A percentile compares a stretch with the other conserved stretches of the same genome.
Conservation (phyloP, 2,888 invertebrate species). For the Seira musarum region DNA sequence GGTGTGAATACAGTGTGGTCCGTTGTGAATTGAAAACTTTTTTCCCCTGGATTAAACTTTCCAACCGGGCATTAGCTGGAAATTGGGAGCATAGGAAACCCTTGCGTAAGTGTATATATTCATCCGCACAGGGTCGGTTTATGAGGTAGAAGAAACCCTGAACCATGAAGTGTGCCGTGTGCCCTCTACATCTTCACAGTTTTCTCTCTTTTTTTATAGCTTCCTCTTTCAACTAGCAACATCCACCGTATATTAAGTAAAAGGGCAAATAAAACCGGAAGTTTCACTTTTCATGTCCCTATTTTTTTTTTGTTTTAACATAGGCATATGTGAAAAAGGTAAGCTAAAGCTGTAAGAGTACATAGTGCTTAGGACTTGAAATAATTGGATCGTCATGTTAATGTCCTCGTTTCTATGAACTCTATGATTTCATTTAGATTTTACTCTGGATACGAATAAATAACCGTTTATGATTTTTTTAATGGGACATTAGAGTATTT, state of each 20-base stretch:
- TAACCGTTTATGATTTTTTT: constrained; percentile 33
- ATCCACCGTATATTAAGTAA: constrained; percentile 1
- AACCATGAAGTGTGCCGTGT: not conserved
- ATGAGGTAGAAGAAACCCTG: constrained; percentile 13
- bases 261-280: constrained; percentile 35
- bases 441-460: constrained; percentile 53
- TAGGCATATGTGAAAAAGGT: constrained; percentile 4
- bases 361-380: constrained; percentile 10
- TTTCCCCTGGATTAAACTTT: constrained; percentile 55
- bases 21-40: constrained; percentile 56
- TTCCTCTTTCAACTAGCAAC: constrained; percentile 4
- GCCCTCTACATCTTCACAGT: constrained; percentile 8
- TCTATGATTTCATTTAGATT: constrained; percentile 47
- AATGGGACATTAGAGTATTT: constrained; percentile 17
- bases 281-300: constrained; percentile 41
- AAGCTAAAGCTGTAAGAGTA: not conserved
- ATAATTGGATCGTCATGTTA: constrained; percentile 58
- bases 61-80: constrained; percentile 51
- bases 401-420: constrained; percentile 56
- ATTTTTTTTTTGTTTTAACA: constrained; percentile 13
- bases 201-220: constrained; percentile 12
- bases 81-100: constrained; percentile 15
- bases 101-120: constrained; percentile 18
- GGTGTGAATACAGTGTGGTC: constrained; percentile 45
- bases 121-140: too few species aligned